phyloP scores from a whole-genome alignment of 2,888 invertebrate species.

The Chydorus sphaericus region DNA sequence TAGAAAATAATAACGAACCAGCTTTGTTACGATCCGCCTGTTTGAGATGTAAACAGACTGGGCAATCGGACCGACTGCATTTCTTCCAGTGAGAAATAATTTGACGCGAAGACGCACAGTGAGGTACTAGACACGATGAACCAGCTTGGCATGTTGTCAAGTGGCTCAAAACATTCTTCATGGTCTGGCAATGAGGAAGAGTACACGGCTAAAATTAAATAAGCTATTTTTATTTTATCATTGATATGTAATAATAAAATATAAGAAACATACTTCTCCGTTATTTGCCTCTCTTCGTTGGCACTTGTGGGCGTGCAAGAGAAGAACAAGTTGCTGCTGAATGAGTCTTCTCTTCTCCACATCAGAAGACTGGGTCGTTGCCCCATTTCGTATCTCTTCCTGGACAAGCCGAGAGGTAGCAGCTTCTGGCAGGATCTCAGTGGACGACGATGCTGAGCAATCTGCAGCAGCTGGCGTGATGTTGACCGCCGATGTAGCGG shows the following conservation, averaged over 20 bases:
- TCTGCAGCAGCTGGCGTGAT: too few relatives aligned
- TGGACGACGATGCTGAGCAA: too few relatives aligned
- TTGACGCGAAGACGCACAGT: conserved; percentile 96
- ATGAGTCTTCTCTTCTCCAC: conserved; percentile 96
- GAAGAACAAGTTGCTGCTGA: conserved; percentile 90
- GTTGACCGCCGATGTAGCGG: too few relatives aligned
- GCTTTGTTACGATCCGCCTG: conserved; percentile 70
- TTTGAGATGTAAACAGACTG: conserved; percentile 93
- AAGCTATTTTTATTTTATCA: too few relatives aligned
- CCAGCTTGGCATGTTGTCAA: conserved; percentile 95
- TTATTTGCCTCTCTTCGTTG: conserved; percentile 82
- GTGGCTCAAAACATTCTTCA: conserved; percentile 97
- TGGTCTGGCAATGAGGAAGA: conserved; percentile 95
- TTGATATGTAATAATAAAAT: too few relatives aligned
- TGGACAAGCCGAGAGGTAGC: too few relatives aligned
- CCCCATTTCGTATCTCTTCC: too few relatives aligned
- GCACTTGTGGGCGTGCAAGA: conserved; percentile 98
- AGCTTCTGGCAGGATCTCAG: too few relatives aligned
- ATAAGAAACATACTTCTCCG: conserved; percentile 44
- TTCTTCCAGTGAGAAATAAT: conserved; percentile 99
- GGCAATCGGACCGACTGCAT: conserved; percentile 87
- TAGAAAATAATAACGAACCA: not conserved
- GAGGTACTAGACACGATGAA: conserved; percentile 78
- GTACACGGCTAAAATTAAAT: conserved; percentile 43
- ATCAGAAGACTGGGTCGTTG: too few relatives aligned